Evolutionary conservation across 2,113 vertebrate species (phyloP).

Genomic region (Gobius niger): DNA sequence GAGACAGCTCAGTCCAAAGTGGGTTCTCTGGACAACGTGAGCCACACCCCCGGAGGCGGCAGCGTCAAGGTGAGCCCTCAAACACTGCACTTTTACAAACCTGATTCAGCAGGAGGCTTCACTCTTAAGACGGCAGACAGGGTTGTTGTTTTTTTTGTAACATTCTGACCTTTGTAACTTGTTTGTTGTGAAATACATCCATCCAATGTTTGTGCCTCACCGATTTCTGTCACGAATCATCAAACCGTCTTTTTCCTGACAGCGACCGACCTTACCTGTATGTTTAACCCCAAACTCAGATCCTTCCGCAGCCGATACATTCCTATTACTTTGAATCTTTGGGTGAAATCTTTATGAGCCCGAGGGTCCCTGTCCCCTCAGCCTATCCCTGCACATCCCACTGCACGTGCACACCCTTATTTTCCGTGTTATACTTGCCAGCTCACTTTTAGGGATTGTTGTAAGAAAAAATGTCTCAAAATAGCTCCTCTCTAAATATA

Average conservation of each 20-base stretch:
- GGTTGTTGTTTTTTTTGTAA: no score
- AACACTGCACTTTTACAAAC: background rate
- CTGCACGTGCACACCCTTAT: conserved; percentile 33
- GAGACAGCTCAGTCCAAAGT: conserved; percentile 91
- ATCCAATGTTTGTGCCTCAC: background rate
- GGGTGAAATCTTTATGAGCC: background rate
- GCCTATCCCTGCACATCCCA: conserved; percentile 60
- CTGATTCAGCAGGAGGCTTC: no score
- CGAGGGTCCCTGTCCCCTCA: conserved; percentile 67
- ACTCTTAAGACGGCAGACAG: no score
- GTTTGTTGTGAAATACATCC: background rate
- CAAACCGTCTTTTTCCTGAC: background rate
- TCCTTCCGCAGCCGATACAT: background rate
- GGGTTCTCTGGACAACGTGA: conserved; percentile 86
- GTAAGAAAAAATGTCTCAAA: conserved; percentile 11
- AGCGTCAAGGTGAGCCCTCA: conserved; percentile 78
- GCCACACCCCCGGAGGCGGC: conserved; percentile 81
- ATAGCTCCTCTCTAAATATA: conserved; percentile 16
- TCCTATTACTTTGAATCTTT: background rate
- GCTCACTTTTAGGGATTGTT: background rate
- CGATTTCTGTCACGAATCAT: background rate
- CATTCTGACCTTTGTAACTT: background rate
- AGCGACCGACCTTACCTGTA: background rate
- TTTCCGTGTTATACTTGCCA: conserved; percentile 25
- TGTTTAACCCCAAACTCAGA: background rate